phyloP scores from a whole-genome alignment of 2,888 invertebrate genomes.

The Gerris lacustris region DNA sequence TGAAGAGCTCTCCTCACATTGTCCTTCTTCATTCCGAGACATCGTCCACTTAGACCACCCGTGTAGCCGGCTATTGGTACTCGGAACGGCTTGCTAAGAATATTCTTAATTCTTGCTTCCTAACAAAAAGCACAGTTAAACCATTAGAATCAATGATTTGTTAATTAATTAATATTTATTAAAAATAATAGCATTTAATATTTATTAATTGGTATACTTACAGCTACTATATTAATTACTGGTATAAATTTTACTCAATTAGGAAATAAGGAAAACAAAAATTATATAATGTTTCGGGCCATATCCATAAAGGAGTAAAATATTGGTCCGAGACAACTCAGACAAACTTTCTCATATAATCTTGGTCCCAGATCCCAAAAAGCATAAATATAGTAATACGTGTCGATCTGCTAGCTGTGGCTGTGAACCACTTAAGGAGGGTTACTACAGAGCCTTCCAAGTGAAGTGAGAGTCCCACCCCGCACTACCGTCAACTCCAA shows the following conservation, averaged over 20 bases:
- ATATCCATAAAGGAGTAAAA: no score
- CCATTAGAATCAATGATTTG: neutral
- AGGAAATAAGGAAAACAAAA: neutral
- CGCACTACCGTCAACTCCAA: no score
- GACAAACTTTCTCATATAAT: no score
- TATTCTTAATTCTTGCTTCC: conserved; percentile 70
- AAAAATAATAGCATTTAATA: neutral
- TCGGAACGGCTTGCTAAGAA: conserved; percentile 76
- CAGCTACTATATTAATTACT: no score
- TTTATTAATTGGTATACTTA: neutral
- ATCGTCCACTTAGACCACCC: conserved; percentile 55
- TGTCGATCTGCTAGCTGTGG: no score
- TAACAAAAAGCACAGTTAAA: conserved; percentile 33
- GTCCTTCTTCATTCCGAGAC: conserved; percentile 61
- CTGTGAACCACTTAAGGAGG: no score
- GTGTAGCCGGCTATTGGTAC: conserved; percentile 85
- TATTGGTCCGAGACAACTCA: no score
- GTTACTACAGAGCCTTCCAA: no score
- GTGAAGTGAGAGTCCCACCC: no score
- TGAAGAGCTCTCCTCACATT: conserved; percentile 60
- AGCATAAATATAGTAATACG: no score
- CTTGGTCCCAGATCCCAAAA: no score
- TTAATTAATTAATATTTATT: neutral
- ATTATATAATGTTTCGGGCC: neutral
- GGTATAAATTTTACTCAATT: neutral